A percentile compares a stretch with the other conserved stretches of the same genome.
Evolutionary conservation across 53 echinoderm and acorn worm species (phyloP).

Genomic region (Paracentrotus lividus): DNA sequence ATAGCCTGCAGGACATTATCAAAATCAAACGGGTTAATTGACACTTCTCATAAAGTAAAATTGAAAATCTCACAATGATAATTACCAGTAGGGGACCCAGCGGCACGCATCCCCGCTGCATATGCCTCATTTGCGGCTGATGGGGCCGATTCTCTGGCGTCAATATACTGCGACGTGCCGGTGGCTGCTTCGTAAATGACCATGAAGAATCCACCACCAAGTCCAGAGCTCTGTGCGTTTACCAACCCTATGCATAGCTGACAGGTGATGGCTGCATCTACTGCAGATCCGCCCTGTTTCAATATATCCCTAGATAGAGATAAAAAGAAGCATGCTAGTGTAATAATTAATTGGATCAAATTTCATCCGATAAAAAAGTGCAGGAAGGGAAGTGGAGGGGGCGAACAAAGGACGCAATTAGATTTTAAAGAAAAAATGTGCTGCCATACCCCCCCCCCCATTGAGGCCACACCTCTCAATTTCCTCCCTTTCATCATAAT

Average conservation of each 20-base stretch:
- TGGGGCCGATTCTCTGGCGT: slow-evolving; percentile 78
- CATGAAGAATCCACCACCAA: slow-evolving; percentile 86
- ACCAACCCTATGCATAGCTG: slow-evolving; percentile 78
- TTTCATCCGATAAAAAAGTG: too few relatives aligned
- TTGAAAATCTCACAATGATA: not conserved
- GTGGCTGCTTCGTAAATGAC: slow-evolving; percentile 64
- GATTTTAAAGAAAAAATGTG: too few relatives aligned
- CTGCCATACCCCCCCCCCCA: too few relatives aligned
- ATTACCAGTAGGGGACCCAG: not conserved
- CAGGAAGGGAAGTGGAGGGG: too few relatives aligned
- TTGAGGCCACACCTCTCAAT: too few relatives aligned
- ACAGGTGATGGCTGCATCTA: slow-evolving; percentile 79
- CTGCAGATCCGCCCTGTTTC: slow-evolving; percentile 75
- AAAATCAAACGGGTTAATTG: not conserved
- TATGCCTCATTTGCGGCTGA: slow-evolving; percentile 46
- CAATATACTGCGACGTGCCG: slow-evolving; percentile 16
- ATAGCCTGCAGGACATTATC: not conserved
- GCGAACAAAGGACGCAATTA: too few relatives aligned
- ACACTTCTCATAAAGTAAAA: not conserved
- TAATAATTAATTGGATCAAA: too few relatives aligned
- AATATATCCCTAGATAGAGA: slow-evolving; percentile 72
- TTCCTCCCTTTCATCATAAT: too few relatives aligned
- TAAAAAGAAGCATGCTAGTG: too few relatives aligned
- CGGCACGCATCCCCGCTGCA: not conserved
- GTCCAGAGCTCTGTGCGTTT: slow-evolving; percentile 80